Conservation (phyloP, 1,140 invertebrate genomes). For the Metopolophium dirhodum region DNA sequence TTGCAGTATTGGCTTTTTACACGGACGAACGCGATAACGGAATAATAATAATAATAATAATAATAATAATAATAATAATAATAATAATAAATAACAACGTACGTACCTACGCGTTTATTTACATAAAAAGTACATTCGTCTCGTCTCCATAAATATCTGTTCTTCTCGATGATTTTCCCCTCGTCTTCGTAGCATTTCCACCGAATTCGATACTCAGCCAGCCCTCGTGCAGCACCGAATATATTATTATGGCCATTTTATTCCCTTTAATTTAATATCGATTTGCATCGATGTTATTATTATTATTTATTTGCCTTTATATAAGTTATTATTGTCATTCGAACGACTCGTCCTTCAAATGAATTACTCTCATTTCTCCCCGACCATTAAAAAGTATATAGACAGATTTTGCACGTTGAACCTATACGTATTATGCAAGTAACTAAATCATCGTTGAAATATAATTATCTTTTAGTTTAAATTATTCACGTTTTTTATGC, state of each 20-base stretch:
- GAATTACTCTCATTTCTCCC: background rate
- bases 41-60: background rate
- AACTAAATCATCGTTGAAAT: background rate
- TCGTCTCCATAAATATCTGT: background rate
- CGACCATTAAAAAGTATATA: background rate
- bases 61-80: background rate
- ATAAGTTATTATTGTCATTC: background rate
- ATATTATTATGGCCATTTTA: background rate
- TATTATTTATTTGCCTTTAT: slow-evolving; percentile 10
- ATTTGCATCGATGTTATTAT: background rate
- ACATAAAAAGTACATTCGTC: background rate
- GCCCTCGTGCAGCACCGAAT: background rate
- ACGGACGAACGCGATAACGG: background rate
- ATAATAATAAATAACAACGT: background rate
- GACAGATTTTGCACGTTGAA: background rate
- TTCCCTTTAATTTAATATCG: background rate
- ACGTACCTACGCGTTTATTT: background rate
- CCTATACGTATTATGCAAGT: background rate
- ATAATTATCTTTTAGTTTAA: background rate
- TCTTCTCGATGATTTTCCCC: background rate
- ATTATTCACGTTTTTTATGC: background rate
- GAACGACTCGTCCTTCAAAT: background rate
- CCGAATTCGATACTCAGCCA: background rate
- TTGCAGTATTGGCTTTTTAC: too few species aligned
- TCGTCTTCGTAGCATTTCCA: background rate